Conservation (phyloP, 2,888 invertebrate genomes). For the Bombyx huttoni region DNA sequence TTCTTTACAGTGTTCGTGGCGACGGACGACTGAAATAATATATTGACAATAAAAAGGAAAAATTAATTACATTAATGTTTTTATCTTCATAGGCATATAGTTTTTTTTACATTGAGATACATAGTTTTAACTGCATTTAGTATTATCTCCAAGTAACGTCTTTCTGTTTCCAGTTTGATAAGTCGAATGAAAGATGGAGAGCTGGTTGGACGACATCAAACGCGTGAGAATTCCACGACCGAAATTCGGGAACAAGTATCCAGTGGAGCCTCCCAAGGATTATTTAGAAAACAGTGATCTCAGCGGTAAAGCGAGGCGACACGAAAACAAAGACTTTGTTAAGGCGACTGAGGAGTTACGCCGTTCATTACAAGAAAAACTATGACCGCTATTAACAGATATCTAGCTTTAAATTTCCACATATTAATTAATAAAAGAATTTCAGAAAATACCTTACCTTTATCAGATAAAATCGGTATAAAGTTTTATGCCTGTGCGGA, state of each 20-base stretch:
- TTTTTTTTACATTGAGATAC: too few species aligned
- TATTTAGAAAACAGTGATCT: conserved; percentile 79
- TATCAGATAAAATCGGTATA: too few species aligned
- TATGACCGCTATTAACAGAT: conserved; percentile 62
- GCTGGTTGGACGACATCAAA: conserved; percentile 88
- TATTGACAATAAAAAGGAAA: too few species aligned
- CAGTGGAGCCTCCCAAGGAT: conserved; percentile 84
- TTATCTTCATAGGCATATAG: too few species aligned
- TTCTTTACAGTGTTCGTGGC: too few species aligned
- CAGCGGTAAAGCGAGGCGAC: conserved; percentile 60
- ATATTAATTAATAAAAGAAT: background rate
- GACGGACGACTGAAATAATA: too few species aligned
- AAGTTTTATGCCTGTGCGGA: too few species aligned
- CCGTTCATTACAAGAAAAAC: conserved; percentile 81
- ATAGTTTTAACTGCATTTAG: background rate
- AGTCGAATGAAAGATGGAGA: conserved; percentile 75
- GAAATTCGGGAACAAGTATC: conserved; percentile 81
- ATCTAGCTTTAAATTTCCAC: background rate
- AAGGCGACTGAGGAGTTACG: conserved; percentile 85
- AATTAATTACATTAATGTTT: too few species aligned
- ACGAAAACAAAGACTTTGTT: conserved; percentile 68
- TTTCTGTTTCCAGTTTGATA: background rate
- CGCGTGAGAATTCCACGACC: conserved; percentile 87
- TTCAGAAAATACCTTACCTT: too few species aligned
- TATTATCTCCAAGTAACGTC: background rate